Evolutionary conservation across 2,113 vertebrate genomes (phyloP), one percentile per base, ranked within the genome.

Genomic region (Python bivittatus): DNA sequence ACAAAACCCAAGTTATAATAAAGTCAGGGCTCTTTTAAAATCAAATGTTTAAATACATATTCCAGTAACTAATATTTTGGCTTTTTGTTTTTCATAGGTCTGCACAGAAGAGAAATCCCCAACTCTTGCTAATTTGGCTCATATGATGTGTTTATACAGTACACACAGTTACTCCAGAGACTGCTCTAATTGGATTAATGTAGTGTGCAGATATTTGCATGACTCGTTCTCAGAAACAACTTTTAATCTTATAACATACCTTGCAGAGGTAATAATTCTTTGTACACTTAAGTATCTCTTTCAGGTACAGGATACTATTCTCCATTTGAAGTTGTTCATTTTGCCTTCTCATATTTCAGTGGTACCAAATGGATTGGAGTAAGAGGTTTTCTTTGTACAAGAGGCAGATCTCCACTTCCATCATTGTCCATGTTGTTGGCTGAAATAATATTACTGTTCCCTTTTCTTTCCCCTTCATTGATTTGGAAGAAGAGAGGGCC

Each of bases 81-180:
- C 88, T 20, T 0, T 56, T 88, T 90, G 92, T 97, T 20, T 88
- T 64, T 94, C 94, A 86, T 93, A 98, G 98, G 98, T 99, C 89
- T 99, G 99, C 79, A 98, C 98, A 0, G 99, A 99, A 88, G 99
- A 99, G 94, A 99, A 99, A 92, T 99, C 98, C 0, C 98, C 98
- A 88, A 98, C 99, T 0, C 98, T 99, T 29, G 98, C 99, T 93
- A 99, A 99, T 95, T 97, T 99, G 96, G 99, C 99, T 25, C 99
- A 99, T 94, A 99, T 99, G 99, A 99, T 99, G 99, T 99, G 98
- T 93, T 97, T 99, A 85, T 99, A 99, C 95, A 99, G 99, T 52
- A 98, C 99, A 0, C 99, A 99, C 97, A 99, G 98, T 91, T 99
- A 99, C n/a, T 99, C 99, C 72, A 98, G 99, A 44, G 99, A 99